These are phyloP conservation scores for Gracilinanus agilis DNA, from an alignment of 2,113 vertebrate genomes.

Conservation along the genomic window DNA sequence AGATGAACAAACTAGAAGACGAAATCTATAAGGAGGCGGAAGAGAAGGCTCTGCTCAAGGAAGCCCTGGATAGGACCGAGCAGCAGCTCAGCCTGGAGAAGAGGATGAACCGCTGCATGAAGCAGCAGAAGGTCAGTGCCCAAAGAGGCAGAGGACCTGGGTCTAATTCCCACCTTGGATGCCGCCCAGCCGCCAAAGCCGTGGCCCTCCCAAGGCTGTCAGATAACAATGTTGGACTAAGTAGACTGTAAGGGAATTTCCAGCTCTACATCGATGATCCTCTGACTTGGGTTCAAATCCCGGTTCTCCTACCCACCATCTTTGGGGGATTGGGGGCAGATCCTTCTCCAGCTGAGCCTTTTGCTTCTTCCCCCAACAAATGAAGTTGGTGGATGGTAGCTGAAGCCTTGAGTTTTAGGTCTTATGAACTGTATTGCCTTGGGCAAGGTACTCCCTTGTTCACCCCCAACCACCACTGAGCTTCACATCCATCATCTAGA, in stretches of 20 bases:
- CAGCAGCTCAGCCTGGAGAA: slow-evolving; percentile 82
- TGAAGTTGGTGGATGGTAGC: neutral
- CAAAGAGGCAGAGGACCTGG: fast-evolving
- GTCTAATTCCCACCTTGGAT: neutral
- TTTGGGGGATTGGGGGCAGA: neutral
- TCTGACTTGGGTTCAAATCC: neutral
- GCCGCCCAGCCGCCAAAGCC: neutral
- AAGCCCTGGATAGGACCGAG: slow-evolving; percentile 83
- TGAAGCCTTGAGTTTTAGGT: neutral
- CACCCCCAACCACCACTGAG: neutral
- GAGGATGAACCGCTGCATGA: slow-evolving; percentile 63
- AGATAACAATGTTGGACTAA: neutral
- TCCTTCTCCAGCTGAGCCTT: neutral
- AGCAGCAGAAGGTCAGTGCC: slow-evolving; percentile 80
- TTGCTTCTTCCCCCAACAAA: neutral
- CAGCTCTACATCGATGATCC: neutral
- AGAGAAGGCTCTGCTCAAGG: slow-evolving; percentile 85
- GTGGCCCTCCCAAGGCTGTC: neutral
- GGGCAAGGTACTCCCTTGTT: neutral
- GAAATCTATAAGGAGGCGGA: slow-evolving; percentile 79
- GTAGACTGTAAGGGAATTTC: neutral
- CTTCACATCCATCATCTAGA: too few relatives aligned
- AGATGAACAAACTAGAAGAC: slow-evolving; percentile 82
- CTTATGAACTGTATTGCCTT: neutral
- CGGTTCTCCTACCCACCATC: neutral